phyloP scores from a whole-genome alignment of 2,888 invertebrate species.

The Bimastos eiseni region DNA sequence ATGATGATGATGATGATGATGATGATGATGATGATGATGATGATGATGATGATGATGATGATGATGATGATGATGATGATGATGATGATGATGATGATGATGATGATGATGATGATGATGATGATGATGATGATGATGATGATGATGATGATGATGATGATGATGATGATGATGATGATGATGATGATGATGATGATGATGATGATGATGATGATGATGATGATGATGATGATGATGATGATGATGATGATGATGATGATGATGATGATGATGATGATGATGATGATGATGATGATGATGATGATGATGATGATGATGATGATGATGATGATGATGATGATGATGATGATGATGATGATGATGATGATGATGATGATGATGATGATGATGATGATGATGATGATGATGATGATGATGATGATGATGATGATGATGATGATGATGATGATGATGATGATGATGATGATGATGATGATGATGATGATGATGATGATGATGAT shows the following conservation, averaged over 20 bases:
- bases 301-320: slow-evolving; percentile 26
- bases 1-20: slow-evolving; percentile 28
- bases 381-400: slow-evolving; percentile 33
- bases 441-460: too few species aligned
- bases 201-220: slow-evolving; percentile 33
- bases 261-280: not conserved
- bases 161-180: too few species aligned
- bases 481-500: too few species aligned
- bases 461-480: too few species aligned
- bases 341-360: slow-evolving; percentile 14
- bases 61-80: not conserved
- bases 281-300: slow-evolving; percentile 30
- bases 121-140: slow-evolving; percentile 24
- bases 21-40: slow-evolving; percentile 27
- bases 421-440: too few species aligned
- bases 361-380: slow-evolving; percentile 32
- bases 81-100: slow-evolving; percentile 21
- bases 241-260: slow-evolving; percentile 27
- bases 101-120: slow-evolving; percentile 33
- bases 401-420: not conserved
- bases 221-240: slow-evolving; percentile 22
- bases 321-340: slow-evolving; percentile 18
- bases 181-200: slow-evolving; percentile 37
- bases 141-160: not conserved
- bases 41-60: not conserved